A percentile compares a stretch with the other conserved stretches of the same genome.
phyloP scores from a whole-genome alignment of 2,888 invertebrate species.

The Acleris sparsana region DNA sequence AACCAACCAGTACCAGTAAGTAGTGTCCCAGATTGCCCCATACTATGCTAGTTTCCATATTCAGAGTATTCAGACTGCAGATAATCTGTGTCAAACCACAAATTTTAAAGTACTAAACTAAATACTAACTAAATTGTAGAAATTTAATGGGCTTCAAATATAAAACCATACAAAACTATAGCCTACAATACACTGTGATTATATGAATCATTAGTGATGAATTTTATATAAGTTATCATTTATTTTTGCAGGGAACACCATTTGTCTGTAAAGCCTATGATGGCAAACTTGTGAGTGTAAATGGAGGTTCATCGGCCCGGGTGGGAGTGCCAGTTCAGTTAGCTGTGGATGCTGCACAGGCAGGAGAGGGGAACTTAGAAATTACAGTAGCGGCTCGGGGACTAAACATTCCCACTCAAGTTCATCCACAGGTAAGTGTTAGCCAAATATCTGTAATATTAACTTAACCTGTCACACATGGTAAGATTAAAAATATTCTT shows the following conservation, averaged over 20 bases:
- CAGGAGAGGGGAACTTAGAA: constrained; percentile 98
- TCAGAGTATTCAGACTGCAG: no score
- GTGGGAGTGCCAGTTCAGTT: constrained; percentile 97
- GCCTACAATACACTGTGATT: no score
- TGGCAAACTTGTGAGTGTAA: constrained; percentile 92
- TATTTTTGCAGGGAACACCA: constrained; percentile 87
- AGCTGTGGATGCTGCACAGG: constrained; percentile 97
- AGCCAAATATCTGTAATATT: background rate
- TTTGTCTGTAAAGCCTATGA: constrained; percentile 97
- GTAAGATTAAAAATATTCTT: no score
- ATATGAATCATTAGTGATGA: no score
- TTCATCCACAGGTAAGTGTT: constrained; percentile 91
- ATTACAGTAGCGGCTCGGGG: constrained; percentile 97
- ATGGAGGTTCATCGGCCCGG: constrained; percentile 87
- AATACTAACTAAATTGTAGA: no score
- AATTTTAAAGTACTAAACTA: no score
- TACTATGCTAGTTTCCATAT: no score
- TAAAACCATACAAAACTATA: no score
- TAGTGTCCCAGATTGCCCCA: constrained; percentile 16
- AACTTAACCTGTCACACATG: no score
- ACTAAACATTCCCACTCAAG: constrained; percentile 97
- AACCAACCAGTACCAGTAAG: constrained; percentile 90
- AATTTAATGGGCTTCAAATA: background rate
- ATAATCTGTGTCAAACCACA: no score
- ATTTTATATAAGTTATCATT: background rate